Conservation (phyloP, 2,888 invertebrate genomes). For the Graphium colonna region DNA sequence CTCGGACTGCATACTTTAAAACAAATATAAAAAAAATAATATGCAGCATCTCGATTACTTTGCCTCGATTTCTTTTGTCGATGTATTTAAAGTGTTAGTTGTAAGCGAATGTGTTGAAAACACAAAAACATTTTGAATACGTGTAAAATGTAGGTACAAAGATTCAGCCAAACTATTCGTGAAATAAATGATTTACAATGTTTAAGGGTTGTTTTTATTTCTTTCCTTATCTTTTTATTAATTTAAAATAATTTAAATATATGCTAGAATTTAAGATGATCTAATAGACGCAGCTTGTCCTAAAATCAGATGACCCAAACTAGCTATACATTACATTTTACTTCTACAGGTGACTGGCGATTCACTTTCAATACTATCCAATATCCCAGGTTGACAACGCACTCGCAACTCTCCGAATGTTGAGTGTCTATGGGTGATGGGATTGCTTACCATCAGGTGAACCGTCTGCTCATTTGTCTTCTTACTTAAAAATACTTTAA, state of each 20-base stretch:
- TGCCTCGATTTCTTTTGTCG: conserved; percentile 4
- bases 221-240: conserved; percentile 18
- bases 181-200: conserved; percentile 46
- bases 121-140: conserved; percentile 33
- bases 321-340: background rate
- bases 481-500: background rate
- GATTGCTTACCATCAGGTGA: too few species aligned
- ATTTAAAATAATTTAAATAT: background rate
- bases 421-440: too few species aligned
- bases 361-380: too few species aligned
- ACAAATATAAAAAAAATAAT: background rate
- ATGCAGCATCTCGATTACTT: background rate
- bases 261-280: too few species aligned
- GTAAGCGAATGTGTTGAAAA: conserved; percentile 28
- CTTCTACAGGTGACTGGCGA: background rate
- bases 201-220: conserved; percentile 30
- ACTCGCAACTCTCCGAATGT: too few species aligned
- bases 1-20: background rate
- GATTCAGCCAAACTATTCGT: conserved; percentile 54
- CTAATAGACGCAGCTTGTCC: too few species aligned
- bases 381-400: too few species aligned
- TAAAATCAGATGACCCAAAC: background rate
- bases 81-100: conserved; percentile 17
- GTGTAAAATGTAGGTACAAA: conserved; percentile 47
- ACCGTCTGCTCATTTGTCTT: too few species aligned